phyloP scores from a whole-genome alignment of 2,888 invertebrate species.

The Habroteleia sp. region DNA sequence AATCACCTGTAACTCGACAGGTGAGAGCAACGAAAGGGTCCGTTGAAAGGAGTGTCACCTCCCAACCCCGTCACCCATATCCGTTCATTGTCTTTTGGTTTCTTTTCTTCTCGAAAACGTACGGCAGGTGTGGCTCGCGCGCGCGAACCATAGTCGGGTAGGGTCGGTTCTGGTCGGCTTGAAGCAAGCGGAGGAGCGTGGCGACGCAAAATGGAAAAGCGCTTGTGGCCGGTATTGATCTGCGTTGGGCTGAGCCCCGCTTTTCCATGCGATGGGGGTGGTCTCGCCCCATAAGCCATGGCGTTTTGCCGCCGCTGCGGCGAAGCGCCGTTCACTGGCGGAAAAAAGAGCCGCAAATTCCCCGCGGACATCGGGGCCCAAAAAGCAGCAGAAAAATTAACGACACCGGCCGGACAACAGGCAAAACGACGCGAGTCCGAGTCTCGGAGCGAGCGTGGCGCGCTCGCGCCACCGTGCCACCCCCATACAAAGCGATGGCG shows the following conservation, averaged over 20 bases:
- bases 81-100: slow-evolving; percentile 11
- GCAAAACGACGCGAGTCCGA: too few species aligned
- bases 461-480: not conserved
- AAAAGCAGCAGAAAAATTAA: too few species aligned
- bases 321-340: slow-evolving; percentile 19
- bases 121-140: slow-evolving; percentile 55
- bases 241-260: slow-evolving; percentile 35
- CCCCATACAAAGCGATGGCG: slow-evolving; percentile 18
- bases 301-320: too few species aligned
- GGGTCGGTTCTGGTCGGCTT: slow-evolving; percentile 47
- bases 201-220: slow-evolving; percentile 56
- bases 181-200: slow-evolving; percentile 28
- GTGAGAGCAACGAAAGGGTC: slow-evolving; percentile 1
- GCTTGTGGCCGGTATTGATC: slow-evolving; percentile 63
- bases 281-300: slow-evolving; percentile 63
- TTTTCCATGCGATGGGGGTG: slow-evolving; percentile 63
- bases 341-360: not conserved
- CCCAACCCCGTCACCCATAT: slow-evolving; percentile 45
- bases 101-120: slow-evolving; percentile 26
- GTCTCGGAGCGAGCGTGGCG: slow-evolving; percentile 23
- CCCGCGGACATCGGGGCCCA: too few species aligned
- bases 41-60: not conserved
- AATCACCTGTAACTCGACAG: slow-evolving; percentile 13
- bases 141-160: slow-evolving; percentile 26
- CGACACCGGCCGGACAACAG: too few species aligned